These are phyloP conservation scores for Acholoe squamosa DNA, from an alignment of 2,888 invertebrate species.

Conservation along the genomic window DNA sequence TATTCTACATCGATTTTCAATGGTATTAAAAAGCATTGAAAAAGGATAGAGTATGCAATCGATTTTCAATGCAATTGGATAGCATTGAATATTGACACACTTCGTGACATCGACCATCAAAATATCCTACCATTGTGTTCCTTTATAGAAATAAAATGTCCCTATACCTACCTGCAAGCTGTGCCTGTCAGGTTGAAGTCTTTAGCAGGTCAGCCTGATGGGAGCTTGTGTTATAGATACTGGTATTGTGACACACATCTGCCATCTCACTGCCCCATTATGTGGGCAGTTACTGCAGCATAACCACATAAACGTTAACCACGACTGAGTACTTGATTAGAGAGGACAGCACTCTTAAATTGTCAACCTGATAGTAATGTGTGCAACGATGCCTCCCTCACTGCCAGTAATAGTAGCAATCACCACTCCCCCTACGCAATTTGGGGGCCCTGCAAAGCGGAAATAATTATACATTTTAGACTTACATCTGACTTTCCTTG, in stretches of 20 bases:
- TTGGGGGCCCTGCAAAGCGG: background rate
- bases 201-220: background rate
- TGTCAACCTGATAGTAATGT: slow-evolving; percentile 28
- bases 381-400: slow-evolving; percentile 23
- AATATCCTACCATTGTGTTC: too few species aligned
- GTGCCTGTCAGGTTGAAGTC: background rate
- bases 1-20: too few species aligned
- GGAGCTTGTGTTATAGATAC: background rate
- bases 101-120: too few species aligned
- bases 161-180: too few species aligned
- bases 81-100: too few species aligned
- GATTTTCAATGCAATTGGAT: too few species aligned
- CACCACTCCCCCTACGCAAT: background rate
- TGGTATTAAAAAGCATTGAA: too few species aligned
- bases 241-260: background rate
- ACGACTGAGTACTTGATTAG: slow-evolving; percentile 13
- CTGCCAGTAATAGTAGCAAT: slow-evolving; percentile 2
- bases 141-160: too few species aligned
- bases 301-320: background rate
- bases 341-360: background rate
- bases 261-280: background rate
- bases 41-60: too few species aligned
- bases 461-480: slow-evolving; percentile 44
- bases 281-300: background rate
- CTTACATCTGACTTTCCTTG: background rate